A percentile compares a stretch with the other conserved stretches of the same genome.
Conservation (phyloP, 2,888 invertebrate species). For the Choristoneura rosaceana region DNA sequence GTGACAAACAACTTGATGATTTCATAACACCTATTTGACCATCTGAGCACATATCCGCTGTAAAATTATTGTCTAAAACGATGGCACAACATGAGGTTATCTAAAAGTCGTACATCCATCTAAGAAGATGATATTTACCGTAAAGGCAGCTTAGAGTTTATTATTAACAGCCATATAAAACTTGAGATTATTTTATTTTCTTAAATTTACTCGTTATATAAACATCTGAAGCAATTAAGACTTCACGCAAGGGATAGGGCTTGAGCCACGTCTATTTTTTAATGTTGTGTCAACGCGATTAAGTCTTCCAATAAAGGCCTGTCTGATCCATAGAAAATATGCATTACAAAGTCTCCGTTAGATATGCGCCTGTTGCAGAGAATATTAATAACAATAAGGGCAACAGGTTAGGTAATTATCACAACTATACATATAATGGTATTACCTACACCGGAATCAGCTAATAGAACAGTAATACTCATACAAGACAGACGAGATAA, state of each 20-base stretch:
- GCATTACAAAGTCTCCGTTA: background rate
- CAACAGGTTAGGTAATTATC: slow-evolving; percentile 7
- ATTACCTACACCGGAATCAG: slow-evolving; percentile 1
- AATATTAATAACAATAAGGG: background rate
- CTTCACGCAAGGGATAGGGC: slow-evolving; percentile 16
- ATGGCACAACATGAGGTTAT: slow-evolving; percentile 53
- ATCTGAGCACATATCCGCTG: slow-evolving; percentile 42
- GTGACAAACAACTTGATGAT: slow-evolving; percentile 25
- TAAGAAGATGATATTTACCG: slow-evolving; percentile 16
- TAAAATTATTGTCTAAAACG: slow-evolving; percentile 56
- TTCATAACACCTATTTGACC: slow-evolving; percentile 39
- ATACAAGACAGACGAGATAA: background rate
- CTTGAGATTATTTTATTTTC: slow-evolving; percentile 9
- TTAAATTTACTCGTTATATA: background rate
- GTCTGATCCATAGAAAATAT: background rate
- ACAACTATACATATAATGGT: background rate
- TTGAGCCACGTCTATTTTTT: background rate
- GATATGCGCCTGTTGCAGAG: background rate
- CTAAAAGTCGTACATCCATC: slow-evolving; percentile 32
- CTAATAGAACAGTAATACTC: background rate
- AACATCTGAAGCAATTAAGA: slow-evolving; percentile 8
- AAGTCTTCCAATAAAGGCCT: background rate
- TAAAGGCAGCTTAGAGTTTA: slow-evolving; percentile 1
- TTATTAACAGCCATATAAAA: slow-evolving; percentile 26
- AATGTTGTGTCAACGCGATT: background rate